phyloP scores from a whole-genome alignment of 1,140 invertebrate genomes.

The Glossosoma conforme region DNA sequence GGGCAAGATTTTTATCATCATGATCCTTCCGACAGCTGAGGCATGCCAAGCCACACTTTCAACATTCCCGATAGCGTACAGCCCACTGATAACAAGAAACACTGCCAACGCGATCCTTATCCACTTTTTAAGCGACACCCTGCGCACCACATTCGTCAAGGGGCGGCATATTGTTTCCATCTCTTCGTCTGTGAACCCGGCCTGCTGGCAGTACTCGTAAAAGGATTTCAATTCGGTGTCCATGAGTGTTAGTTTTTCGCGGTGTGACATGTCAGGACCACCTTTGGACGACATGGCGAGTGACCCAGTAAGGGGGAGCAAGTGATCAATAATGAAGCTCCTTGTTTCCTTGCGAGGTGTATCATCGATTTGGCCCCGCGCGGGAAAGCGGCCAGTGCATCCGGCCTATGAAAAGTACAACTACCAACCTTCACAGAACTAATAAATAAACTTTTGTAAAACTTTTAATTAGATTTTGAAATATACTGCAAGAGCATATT shows the following conservation, averaged over 20 bases:
- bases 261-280: constrained; percentile 41
- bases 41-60: constrained; percentile 47
- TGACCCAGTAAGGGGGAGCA: constrained; percentile 17
- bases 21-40: constrained; percentile 57
- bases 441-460: too few relatives aligned
- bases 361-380: constrained; percentile 22
- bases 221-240: constrained; percentile 55
- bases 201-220: constrained; percentile 61
- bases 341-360: constrained; percentile 1
- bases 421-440: too few relatives aligned
- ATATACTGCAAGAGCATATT: too few relatives aligned
- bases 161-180: constrained; percentile 64
- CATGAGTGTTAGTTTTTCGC: constrained; percentile 48
- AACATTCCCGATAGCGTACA: constrained; percentile 47
- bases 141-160: constrained; percentile 54
- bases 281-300: constrained; percentile 17
- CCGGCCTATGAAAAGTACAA: not conserved
- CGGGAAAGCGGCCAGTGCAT: constrained; percentile 15
- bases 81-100: constrained; percentile 39
- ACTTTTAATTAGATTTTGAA: too few relatives aligned
- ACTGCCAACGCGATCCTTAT: constrained; percentile 37
- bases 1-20: constrained; percentile 63
- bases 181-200: constrained; percentile 61
- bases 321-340: constrained; percentile 18
- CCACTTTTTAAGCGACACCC: constrained; percentile 53